A percentile compares a stretch with the other conserved stretches of the same genome.
phyloP scores from a whole-genome alignment of 2,888 invertebrate species.

The Schrankia costaestrigalis region DNA sequence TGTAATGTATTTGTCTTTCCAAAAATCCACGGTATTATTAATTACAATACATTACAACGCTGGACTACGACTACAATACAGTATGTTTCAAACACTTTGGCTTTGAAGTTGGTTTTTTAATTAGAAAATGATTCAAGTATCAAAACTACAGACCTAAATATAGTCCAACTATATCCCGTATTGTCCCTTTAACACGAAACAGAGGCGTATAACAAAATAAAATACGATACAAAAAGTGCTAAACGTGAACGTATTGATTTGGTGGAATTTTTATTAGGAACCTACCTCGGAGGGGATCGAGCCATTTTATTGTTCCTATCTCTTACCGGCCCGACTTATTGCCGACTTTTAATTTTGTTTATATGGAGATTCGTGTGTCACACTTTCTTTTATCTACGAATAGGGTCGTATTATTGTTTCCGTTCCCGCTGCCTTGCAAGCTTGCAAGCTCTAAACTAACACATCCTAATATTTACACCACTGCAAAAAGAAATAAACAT shows the following conservation, averaged over 20 bases:
- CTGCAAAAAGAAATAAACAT: no score
- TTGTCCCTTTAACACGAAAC: constrained; percentile 76
- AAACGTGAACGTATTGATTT: constrained; percentile 79
- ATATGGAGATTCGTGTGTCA: constrained; percentile 26
- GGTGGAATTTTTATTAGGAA: constrained; percentile 80
- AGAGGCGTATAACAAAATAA: constrained; percentile 75
- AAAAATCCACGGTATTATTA: no score
- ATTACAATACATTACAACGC: no score
- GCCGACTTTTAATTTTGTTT: constrained; percentile 33
- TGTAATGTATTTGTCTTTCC: no score
- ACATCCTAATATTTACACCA: no score
- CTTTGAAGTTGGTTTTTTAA: no score
- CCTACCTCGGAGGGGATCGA: constrained; percentile 58
- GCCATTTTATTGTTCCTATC: constrained; percentile 60
- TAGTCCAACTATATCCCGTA: constrained; percentile 59
- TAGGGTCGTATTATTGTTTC: no score
- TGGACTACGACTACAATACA: no score
- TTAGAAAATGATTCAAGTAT: no score
- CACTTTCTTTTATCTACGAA: constrained; percentile 5
- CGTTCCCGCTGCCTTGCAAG: no score
- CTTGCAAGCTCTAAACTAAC: no score
- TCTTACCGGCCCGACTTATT: constrained; percentile 22
- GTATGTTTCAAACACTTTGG: no score
- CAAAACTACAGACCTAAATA: constrained; percentile 34
- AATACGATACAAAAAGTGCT: constrained; percentile 78